These are phyloP conservation scores for Pomatostomus ruficeps DNA, from an alignment of 2,113 vertebrate species.

Conservation along the genomic window DNA sequence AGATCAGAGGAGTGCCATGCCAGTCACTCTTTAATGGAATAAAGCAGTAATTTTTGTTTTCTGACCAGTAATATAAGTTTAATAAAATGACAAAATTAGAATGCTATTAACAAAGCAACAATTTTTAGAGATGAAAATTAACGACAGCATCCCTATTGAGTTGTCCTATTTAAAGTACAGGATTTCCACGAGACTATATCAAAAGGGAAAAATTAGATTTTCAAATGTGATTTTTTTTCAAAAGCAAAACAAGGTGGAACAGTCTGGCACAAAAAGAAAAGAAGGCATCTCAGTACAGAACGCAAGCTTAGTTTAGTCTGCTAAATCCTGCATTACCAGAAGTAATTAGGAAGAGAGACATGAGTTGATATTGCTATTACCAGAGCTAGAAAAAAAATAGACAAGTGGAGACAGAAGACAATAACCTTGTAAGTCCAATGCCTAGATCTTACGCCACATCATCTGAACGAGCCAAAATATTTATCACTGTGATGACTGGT, in stretches of 20 bases:
- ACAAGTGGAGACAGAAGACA: not conserved
- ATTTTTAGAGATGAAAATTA: not conserved
- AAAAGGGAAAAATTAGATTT: not conserved
- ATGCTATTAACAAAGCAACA: slow-evolving; percentile 11
- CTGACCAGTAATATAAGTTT: slow-evolving; percentile 10
- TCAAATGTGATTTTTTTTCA: not conserved
- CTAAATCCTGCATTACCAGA: not conserved
- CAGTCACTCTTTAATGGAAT: slow-evolving; percentile 28
- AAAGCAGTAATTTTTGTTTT: slow-evolving; percentile 56
- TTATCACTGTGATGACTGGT: not conserved
- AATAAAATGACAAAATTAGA: slow-evolving; percentile 39
- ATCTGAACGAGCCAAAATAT: not conserved
- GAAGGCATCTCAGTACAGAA: not conserved
- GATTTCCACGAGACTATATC: not conserved
- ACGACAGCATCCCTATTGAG: not conserved
- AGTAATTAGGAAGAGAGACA: not conserved
- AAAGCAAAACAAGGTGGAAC: not conserved
- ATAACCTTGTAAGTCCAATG: not conserved
- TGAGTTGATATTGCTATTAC: not conserved
- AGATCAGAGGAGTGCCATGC: slow-evolving; percentile 8
- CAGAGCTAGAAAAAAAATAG: not conserved
- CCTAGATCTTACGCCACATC: not conserved
- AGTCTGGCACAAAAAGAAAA: not conserved
- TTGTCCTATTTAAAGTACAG: not conserved
- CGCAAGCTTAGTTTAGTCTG: not conserved